Evolutionary conservation across 2,113 vertebrate species (phyloP).

Genomic region (Cranoglanis bouderius): DNA sequence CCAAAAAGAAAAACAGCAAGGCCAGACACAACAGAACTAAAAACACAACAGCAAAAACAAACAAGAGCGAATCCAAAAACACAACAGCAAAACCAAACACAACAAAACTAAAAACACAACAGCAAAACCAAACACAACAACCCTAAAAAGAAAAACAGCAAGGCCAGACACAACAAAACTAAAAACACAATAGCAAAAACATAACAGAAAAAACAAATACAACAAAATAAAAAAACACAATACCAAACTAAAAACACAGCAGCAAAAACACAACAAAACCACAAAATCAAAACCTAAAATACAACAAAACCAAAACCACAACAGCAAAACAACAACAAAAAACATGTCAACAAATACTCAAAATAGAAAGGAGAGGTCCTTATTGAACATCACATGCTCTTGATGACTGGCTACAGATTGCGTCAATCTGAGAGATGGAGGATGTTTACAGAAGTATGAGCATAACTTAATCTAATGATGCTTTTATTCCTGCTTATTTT

Average conservation of each 20-base stretch:
- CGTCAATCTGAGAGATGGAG: background rate
- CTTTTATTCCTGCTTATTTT: background rate
- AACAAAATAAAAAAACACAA: background rate
- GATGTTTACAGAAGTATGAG: background rate
- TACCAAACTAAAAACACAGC: background rate
- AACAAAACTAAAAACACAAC: background rate
- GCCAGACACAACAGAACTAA: background rate
- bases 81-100: background rate
- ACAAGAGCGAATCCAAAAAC: background rate
- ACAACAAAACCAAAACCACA: background rate
- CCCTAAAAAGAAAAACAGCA: background rate
- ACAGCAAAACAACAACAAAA: background rate
- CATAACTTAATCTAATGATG: background rate
- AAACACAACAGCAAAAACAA: background rate
- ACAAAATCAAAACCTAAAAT: background rate
- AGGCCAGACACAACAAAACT: background rate
- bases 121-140: background rate
- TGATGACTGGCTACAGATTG: background rate
- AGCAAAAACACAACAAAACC: background rate
- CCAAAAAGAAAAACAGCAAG: background rate
- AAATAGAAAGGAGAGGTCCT: background rate
- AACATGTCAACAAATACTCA: background rate
- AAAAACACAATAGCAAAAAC: background rate
- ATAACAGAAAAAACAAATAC: background rate
- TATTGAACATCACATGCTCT: too few species aligned